A percentile compares a stretch with the other conserved stretches of the same genome.
Evolutionary conservation across 2,888 invertebrate species (phyloP).

Genomic region (Lithophane semibrunnea): DNA sequence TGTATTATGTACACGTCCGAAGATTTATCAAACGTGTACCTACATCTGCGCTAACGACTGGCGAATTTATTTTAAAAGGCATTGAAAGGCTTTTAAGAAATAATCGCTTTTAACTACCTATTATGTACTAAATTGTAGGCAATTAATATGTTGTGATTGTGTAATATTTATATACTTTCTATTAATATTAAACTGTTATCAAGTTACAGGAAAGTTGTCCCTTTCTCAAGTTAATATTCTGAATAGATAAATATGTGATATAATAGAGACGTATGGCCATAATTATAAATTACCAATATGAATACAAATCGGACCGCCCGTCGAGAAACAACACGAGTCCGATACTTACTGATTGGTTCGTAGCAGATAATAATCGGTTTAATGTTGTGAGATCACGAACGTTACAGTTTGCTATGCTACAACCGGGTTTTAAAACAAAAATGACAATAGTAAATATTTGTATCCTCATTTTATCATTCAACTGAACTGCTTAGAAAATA

Average conservation of each 20-base stretch:
- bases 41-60: slow-evolving; percentile 20
- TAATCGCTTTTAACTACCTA: slow-evolving; percentile 40
- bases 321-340: slow-evolving; percentile 43
- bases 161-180: slow-evolving; percentile 63
- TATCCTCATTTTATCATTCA: neutral
- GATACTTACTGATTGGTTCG: slow-evolving; percentile 43
- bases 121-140: slow-evolving; percentile 48
- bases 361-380: slow-evolving; percentile 23
- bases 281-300: slow-evolving; percentile 60
- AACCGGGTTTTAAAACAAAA: slow-evolving; percentile 8
- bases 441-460: neutral
- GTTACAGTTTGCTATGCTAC: slow-evolving; percentile 8
- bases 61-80: slow-evolving; percentile 27
- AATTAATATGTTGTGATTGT: slow-evolving; percentile 61
- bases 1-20: slow-evolving; percentile 30
- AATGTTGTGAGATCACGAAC: slow-evolving; percentile 30
- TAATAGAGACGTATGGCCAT: slow-evolving; percentile 46
- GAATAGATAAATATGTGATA: slow-evolving; percentile 58
- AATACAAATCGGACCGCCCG: slow-evolving; percentile 61
- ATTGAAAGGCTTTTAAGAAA: slow-evolving; percentile 57
- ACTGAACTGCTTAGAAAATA: neutral
- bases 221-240: slow-evolving; percentile 57
- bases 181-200: slow-evolving; percentile 48
- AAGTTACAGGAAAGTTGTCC: slow-evolving; percentile 55
- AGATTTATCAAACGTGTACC: slow-evolving; percentile 35